A percentile compares a stretch with the other conserved stretches of the same genome.
Conservation (phyloP, 2,113 vertebrate genomes). For the Baryphthengus martii region DNA sequence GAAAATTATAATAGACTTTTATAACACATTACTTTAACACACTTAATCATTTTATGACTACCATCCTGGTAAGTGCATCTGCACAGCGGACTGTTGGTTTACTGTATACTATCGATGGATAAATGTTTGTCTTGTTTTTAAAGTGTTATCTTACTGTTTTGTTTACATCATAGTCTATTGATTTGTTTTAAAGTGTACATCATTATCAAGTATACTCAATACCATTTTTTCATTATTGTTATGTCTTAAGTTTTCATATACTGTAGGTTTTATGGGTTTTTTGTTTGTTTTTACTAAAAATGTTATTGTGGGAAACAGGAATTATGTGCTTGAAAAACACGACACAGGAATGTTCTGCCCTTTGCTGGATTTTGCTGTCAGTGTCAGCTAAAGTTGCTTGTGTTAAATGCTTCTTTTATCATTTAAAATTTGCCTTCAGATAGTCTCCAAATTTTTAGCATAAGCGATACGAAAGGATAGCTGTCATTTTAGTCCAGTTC, state of each 20-base stretch:
- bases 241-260: conserved; percentile 74
- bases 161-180: conserved; percentile 85
- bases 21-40: conserved; percentile 78
- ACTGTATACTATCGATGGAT: conserved; percentile 79
- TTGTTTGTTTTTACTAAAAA: conserved; percentile 69
- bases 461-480: conserved; percentile 4
- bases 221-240: conserved; percentile 72
- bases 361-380: conserved; percentile 58
- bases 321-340: conserved; percentile 69
- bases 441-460: conserved; percentile 39
- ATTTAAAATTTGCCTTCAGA: conserved; percentile 47
- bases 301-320: conserved; percentile 76
- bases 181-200: conserved; percentile 80
- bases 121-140: conserved; percentile 76
- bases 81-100: conserved; percentile 73
- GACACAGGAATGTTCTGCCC: conserved; percentile 67
- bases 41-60: conserved; percentile 74
- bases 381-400: conserved; percentile 43
- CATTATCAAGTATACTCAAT: conserved; percentile 72
- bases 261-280: conserved; percentile 57
- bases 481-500: conserved; percentile 23
- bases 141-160: conserved; percentile 83
- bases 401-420: conserved; percentile 51
- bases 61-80: conserved; percentile 68
- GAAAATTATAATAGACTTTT: conserved; percentile 71